Evolutionary conservation across 53 echinoderm and acorn worm genomes (phyloP), one percentile per base, ranked within the genome.

Genomic region (Echinarachnius parma): DNA sequence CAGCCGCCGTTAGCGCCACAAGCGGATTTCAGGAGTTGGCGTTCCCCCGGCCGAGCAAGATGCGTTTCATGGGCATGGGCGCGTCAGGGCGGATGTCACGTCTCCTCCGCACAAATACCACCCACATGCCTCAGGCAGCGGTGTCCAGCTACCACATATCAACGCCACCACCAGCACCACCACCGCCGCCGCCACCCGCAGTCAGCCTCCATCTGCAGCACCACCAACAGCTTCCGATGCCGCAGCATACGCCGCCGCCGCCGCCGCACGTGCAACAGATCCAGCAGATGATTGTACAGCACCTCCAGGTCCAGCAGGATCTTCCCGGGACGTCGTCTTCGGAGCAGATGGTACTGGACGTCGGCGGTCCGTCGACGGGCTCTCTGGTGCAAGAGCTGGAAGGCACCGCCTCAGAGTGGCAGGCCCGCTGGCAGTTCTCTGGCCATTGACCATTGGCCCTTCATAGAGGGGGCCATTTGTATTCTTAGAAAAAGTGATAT

Each of bases 61-160:
- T 50, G 53, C 52, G 52, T 2, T 68, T 68, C 52, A 68, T 68
- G 68, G 53, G 68, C 0, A 27, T 10, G 52, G 68, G 68, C 57
- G 28, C 16, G 9, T 7, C 39, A 9, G 39, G 39, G 39, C 7
- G 39, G 39, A 39, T 39, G 39, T 39, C 39, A 13, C 39, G 39
- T 13, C 39, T 39, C 39, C 13, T 39, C 39, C 7, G 39, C 39
- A 13, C 39, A 7, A 7, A 7, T 39, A 7, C 39, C 7, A 39
- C 7, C 39, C 39, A 13, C 39, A 7, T n/a, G n/a, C 35, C 37
- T 16, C 13, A 10, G 15, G 37, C 20, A 62, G 37, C 35, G 35
- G 62, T 14, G 4, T 13, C n/a, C n/a, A n/a, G 24, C 23, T 42
- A 42, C 42, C 21, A n/a, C n/a, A n/a, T n/a, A n/a, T n/a, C n/a